A percentile compares a stretch with the other conserved stretches of the same genome.
Evolutionary conservation across 2,113 vertebrate species (phyloP).

Genomic region (Calyptommatus sinebrachiatus): DNA sequence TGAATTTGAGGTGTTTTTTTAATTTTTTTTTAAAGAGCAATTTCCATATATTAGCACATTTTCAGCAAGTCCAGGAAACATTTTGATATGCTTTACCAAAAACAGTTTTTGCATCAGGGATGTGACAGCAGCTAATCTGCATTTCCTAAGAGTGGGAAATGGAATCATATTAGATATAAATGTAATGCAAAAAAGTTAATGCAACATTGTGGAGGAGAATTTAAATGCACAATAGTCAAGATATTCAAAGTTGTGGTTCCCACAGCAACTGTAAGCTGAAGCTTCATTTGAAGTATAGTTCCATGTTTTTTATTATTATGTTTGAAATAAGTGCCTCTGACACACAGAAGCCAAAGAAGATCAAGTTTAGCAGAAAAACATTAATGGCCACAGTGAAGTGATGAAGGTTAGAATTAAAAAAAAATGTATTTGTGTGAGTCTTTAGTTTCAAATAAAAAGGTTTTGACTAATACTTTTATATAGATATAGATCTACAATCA

Average conservation of each 20-base stretch:
- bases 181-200: slow-evolving; percentile 71
- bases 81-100: slow-evolving; percentile 80
- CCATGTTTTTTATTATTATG: slow-evolving; percentile 40
- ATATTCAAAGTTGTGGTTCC: slow-evolving; percentile 63
- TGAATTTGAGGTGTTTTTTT: slow-evolving; percentile 61
- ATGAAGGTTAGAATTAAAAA: background rate
- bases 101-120: slow-evolving; percentile 72
- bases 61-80: slow-evolving; percentile 72
- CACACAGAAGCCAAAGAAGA: slow-evolving; percentile 17
- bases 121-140: slow-evolving; percentile 70
- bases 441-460: slow-evolving; percentile 4
- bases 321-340: slow-evolving; percentile 42
- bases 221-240: slow-evolving; percentile 60
- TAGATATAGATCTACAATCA: background rate
- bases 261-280: slow-evolving; percentile 50
- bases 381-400: slow-evolving; percentile 36
- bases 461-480: background rate
- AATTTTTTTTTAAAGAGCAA: slow-evolving; percentile 69
- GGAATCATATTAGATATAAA: slow-evolving; percentile 73
- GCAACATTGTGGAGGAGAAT: slow-evolving; percentile 59
- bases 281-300: slow-evolving; percentile 40
- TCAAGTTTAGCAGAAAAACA: slow-evolving; percentile 27
- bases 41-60: slow-evolving; percentile 76
- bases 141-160: slow-evolving; percentile 73
- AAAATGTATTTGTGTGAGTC: background rate